Evolutionary conservation across 2,888 invertebrate species (phyloP).

Genomic region (Bibio marci): DNA sequence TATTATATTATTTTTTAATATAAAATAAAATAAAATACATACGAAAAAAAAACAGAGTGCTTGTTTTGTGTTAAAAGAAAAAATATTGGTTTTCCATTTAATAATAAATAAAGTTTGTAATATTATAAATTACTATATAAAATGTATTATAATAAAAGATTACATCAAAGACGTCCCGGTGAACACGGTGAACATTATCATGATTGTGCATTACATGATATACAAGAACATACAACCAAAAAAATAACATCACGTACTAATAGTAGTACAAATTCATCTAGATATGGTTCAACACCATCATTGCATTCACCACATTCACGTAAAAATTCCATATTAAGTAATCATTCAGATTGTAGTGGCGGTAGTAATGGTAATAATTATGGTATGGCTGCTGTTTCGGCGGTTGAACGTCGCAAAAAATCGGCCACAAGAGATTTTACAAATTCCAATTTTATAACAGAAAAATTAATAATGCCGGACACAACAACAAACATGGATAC

Average conservation of each 20-base stretch:
- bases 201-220: conserved; percentile 3
- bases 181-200: conserved; percentile 6
- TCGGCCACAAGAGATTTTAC: no score
- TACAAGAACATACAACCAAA: conserved; percentile 1
- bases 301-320: neutral
- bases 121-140: no score
- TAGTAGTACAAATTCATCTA: conserved; percentile 2
- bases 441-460: no score
- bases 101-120: no score
- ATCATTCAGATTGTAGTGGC: neutral
- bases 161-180: conserved; percentile 6
- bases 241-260: neutral
- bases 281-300: conserved; percentile 2
- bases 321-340: neutral
- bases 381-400: no score
- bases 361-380: no score
- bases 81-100: no score
- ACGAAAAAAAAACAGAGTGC: no score
- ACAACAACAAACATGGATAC: no score
- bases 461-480: no score
- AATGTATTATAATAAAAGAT: conserved; percentile 6
- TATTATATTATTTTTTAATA: neutral
- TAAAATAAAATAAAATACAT: conserved; percentile 5
- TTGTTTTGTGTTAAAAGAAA: no score
- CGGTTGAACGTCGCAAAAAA: no score